phyloP scores from a whole-genome alignment of 2,113 vertebrate species.

The Hydropotes inermis region DNA sequence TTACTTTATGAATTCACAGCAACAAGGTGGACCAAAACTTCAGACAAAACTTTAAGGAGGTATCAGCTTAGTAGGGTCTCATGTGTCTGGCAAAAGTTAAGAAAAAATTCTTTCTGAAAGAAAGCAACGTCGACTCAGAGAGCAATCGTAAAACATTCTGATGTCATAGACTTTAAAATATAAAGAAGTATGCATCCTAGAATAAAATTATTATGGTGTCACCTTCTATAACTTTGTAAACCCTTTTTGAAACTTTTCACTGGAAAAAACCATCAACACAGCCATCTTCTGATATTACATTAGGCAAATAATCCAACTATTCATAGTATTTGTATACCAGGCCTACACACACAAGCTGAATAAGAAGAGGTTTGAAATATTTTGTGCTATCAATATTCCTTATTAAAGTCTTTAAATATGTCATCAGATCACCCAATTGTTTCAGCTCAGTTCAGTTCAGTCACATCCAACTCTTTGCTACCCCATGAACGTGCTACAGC shows the following conservation, averaged over 20 bases:
- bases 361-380: neutral
- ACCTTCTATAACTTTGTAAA: neutral
- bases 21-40: neutral
- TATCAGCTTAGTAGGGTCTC: neutral
- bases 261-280: neutral
- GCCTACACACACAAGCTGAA: neutral
- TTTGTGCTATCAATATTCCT: neutral
- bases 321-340: neutral
- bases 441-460: neutral
- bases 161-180: neutral
- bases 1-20: neutral
- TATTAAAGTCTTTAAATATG: neutral
- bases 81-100: neutral
- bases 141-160: neutral
- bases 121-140: neutral
- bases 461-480: accelerated
- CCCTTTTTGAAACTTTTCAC: neutral
- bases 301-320: neutral
- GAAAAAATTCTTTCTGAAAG: neutral
- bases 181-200: neutral
- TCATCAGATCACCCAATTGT: neutral
- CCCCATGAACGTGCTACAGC: neutral
- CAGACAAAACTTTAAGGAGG: neutral
- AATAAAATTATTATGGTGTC: neutral
- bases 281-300: neutral